Conservation (phyloP, 2,113 vertebrate genomes). For the Onychorhynchus coronatus region DNA sequence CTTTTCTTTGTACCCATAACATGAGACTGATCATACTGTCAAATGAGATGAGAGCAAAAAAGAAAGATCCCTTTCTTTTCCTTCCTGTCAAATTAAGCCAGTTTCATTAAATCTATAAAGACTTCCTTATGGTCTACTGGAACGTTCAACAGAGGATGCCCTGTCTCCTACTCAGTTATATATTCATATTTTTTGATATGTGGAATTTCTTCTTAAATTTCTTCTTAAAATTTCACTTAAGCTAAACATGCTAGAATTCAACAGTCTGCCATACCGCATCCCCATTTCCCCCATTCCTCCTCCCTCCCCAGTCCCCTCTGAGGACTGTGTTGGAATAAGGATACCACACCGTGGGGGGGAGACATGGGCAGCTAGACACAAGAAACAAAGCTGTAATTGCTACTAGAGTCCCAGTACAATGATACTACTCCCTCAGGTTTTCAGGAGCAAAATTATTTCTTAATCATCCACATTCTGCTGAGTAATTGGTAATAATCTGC, state of each 20-base stretch:
- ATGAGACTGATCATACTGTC: neutral
- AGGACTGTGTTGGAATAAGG: neutral
- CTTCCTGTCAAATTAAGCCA: neutral
- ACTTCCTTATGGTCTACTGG: neutral
- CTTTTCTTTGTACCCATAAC: neutral
- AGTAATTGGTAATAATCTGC: neutral
- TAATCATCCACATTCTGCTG: neutral
- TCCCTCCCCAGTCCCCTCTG: neutral
- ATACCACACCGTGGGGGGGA: neutral
- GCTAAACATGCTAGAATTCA: neutral
- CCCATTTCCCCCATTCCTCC: rapidly evolving
- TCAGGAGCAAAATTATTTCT: neutral
- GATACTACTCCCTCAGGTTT: neutral
- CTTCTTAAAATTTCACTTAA: neutral
- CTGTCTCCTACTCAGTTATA: neutral
- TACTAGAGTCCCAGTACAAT: neutral
- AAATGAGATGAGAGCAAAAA: neutral
- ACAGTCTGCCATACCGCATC: neutral
- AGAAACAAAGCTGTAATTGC: neutral
- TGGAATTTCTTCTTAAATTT: neutral
- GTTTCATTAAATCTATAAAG: neutral
- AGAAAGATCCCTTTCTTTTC: neutral
- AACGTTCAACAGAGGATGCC: neutral
- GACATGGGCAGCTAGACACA: neutral
- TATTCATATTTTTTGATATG: neutral